Conservation (phyloP, 2,888 invertebrate genomes). For the Arge pagana region DNA sequence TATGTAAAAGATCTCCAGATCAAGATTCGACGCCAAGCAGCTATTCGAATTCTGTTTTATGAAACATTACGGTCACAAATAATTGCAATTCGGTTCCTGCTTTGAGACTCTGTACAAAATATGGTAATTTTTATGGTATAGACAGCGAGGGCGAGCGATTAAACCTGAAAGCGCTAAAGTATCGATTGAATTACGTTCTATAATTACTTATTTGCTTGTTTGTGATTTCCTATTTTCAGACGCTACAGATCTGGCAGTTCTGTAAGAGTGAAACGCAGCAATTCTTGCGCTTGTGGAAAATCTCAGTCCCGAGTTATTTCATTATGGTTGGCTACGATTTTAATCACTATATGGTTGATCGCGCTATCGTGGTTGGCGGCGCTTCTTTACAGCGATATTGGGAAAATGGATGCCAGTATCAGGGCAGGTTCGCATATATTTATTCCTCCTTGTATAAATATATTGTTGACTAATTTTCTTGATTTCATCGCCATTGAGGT, state of each 20-base stretch:
- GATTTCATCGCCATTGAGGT: not conserved
- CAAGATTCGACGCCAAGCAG: no score
- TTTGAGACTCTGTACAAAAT: no score
- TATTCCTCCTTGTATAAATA: no score
- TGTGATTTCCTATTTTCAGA: not conserved
- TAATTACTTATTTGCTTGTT: no score
- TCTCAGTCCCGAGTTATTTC: constrained; percentile 43
- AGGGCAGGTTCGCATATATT: constrained; percentile 54
- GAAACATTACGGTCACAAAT: no score
- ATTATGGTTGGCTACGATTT: constrained; percentile 47
- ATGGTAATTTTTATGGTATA: no score
- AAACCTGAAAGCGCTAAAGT: no score
- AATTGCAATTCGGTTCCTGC: no score
- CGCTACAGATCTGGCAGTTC: constrained; percentile 31
- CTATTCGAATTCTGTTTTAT: no score
- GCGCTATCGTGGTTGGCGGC: constrained; percentile 54
- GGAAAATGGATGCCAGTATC: constrained; percentile 52
- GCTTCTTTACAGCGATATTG: constrained; percentile 53
- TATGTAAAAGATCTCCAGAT: no score
- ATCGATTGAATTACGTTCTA: not conserved
- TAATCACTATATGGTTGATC: constrained; percentile 53
- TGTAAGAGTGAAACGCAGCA: not conserved
- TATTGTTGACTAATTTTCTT: constrained; percentile 1
- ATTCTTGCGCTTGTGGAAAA: constrained; percentile 39
- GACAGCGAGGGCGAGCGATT: no score